These are phyloP conservation scores for Suncus etruscus DNA, from an alignment of 2,113 vertebrate genomes.

Conservation along the genomic window DNA sequence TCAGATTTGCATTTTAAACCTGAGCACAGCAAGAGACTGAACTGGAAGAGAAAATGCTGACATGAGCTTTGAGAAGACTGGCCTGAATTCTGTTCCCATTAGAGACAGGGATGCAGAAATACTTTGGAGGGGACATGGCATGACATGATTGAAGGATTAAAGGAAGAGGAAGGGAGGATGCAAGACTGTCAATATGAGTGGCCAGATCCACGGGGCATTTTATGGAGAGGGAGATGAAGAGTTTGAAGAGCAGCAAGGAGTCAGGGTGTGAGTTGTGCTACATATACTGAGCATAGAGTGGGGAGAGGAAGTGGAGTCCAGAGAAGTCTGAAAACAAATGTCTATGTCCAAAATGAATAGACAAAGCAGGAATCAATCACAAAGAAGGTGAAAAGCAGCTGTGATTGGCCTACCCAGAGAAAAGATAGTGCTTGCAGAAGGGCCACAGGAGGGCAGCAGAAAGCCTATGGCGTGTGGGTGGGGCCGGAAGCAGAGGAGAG, in stretches of 20 bases:
- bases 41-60: not conserved
- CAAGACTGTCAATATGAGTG: too few relatives aligned
- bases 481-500: too few relatives aligned
- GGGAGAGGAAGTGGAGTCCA: not conserved
- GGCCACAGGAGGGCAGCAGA: conserved; percentile 65
- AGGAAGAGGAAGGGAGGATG: too few relatives aligned
- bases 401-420: not conserved
- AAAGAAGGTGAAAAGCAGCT: not conserved
- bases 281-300: not conserved
- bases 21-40: not conserved
- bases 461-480: not conserved
- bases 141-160: too few relatives aligned
- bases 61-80: not conserved
- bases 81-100: not conserved
- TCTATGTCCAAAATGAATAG: not conserved
- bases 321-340: not conserved
- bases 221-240: too few relatives aligned
- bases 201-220: too few relatives aligned
- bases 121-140: too few relatives aligned
- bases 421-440: too few relatives aligned
- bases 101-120: not conserved
- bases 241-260: too few relatives aligned
- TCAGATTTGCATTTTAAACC: not conserved
- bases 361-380: not conserved
- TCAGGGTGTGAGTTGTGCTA: too few relatives aligned